A percentile compares a stretch with the other conserved stretches of the same genome.
Conservation (phyloP, 2,888 invertebrate species). For the Spatulosminthurus flaviceps region DNA sequence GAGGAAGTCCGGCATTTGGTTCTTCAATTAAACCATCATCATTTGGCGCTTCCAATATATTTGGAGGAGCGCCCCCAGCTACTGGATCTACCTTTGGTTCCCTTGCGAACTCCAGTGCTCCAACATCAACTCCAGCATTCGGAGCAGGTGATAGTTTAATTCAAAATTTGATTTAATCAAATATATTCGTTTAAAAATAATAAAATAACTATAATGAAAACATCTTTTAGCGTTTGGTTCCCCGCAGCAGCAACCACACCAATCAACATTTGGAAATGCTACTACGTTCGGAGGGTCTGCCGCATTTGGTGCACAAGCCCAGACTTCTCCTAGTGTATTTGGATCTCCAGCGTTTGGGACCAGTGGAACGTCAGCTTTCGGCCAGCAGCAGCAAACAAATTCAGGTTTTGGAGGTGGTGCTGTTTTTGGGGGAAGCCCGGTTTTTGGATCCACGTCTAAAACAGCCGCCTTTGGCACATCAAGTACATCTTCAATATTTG, state of each 20-base stretch:
- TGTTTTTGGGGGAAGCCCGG: conserved; percentile 28
- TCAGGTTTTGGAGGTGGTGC: conserved; percentile 33
- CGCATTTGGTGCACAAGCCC: conserved; percentile 2
- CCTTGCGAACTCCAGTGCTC: not conserved
- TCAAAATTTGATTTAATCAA: not conserved
- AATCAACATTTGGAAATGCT: not conserved
- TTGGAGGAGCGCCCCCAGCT: conserved; percentile 16
- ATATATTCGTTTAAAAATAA: not conserved
- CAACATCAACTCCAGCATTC: not conserved
- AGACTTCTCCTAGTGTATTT: not conserved
- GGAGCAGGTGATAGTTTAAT: not conserved
- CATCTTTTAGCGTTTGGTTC: not conserved
- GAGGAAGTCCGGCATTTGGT: conserved; percentile 34
- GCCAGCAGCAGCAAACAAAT: not conserved
- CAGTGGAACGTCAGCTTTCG: not conserved
- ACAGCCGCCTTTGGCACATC: not conserved
- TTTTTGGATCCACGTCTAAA: conserved; percentile 20
- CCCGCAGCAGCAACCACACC: not conserved
- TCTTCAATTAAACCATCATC: not conserved
- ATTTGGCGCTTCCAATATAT: conserved; percentile 26
- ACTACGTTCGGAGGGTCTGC: not conserved
- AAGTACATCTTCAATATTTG: conserved; percentile 22
- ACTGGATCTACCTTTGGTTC: not conserved
- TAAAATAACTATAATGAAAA: not conserved
- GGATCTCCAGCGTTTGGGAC: not conserved